Evolutionary conservation across 1,140 invertebrate genomes (phyloP).

Genomic region (Neodiprion lecontei): DNA sequence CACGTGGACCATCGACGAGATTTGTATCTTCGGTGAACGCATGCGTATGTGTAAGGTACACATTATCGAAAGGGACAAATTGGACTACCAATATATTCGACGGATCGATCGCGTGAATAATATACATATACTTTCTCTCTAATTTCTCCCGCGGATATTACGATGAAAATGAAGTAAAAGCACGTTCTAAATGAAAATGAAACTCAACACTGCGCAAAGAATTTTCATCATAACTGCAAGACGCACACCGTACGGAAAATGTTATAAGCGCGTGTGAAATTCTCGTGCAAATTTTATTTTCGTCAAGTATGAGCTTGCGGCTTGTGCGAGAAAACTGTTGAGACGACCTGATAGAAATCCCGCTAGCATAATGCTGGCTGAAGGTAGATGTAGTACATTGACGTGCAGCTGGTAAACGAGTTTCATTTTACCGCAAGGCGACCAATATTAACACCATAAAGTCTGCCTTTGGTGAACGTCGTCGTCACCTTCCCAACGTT

Average conservation of each 20-base stretch:
- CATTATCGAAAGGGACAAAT: not conserved
- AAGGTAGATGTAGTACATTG: not conserved
- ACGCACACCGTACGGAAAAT: too few relatives aligned
- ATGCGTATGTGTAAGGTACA: not conserved
- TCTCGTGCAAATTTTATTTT: not conserved
- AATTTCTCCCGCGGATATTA: too few relatives aligned
- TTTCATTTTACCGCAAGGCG: conserved; percentile 2
- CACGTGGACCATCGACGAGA: not conserved
- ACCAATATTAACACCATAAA: conserved; percentile 2
- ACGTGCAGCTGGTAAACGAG: not conserved
- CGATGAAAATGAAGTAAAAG: too few relatives aligned
- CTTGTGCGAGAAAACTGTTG: too few relatives aligned
- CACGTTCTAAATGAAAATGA: too few relatives aligned
- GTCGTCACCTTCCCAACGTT: too few relatives aligned
- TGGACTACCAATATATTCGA: not conserved
- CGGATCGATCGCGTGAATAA: too few relatives aligned
- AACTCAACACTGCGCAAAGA: too few relatives aligned
- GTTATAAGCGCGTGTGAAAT: not conserved
- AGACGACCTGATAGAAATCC: too few relatives aligned
- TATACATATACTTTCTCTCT: too few relatives aligned
- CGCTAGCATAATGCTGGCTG: not conserved
- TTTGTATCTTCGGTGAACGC: not conserved
- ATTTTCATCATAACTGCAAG: too few relatives aligned
- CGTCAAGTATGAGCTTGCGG: not conserved
- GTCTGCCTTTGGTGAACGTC: not conserved